Conservation (phyloP, 2,888 invertebrate species). For the Metacarcinus magister region DNA sequence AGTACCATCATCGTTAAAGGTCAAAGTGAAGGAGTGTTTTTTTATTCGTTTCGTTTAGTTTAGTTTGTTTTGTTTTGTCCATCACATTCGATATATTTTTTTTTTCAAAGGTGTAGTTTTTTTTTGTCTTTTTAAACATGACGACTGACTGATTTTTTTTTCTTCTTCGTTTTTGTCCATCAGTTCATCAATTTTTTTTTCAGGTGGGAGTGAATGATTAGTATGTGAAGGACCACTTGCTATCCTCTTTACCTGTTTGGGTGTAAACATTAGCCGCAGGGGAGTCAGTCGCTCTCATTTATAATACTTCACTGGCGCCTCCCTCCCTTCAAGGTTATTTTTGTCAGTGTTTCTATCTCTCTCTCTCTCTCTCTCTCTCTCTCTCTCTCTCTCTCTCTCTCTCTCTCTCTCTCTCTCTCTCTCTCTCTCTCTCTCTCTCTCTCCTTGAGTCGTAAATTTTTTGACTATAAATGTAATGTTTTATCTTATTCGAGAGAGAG, state of each 20-base stretch:
- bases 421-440: constrained; percentile 61
- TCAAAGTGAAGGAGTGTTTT: too few relatives aligned
- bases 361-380: constrained; percentile 50
- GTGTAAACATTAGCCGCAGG: background rate
- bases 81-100: background rate
- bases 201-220: background rate
- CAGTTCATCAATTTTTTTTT: too few relatives aligned
- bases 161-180: background rate
- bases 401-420: constrained; percentile 59
- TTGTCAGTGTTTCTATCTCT: background rate
- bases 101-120: too few relatives aligned
- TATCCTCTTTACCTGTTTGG: background rate
- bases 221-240: background rate
- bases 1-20: too few relatives aligned
- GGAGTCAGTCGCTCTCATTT: background rate
- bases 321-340: background rate
- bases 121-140: background rate
- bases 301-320: background rate
- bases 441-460: background rate
- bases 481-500: background rate
- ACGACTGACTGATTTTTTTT: too few relatives aligned
- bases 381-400: constrained; percentile 45
- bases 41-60: too few relatives aligned
- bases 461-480: background rate
- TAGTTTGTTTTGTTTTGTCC: background rate